Conservation (phyloP, 2,113 vertebrate species). For the Lethenteron reissneri region DNA sequence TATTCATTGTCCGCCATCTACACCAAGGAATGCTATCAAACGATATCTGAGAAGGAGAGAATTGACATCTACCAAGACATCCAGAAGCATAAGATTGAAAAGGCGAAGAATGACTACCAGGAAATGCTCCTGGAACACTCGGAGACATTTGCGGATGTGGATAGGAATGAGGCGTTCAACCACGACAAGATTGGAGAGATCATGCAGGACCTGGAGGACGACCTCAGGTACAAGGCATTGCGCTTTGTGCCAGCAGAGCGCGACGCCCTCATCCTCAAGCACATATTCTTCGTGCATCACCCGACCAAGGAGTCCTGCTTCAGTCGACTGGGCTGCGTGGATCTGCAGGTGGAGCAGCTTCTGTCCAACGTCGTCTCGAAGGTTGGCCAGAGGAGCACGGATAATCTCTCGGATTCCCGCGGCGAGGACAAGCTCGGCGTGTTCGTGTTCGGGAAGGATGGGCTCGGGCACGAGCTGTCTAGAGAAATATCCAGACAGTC, state of each 20-base stretch:
- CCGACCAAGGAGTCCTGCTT: conserved; percentile 89
- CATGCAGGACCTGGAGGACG: conserved; percentile 69
- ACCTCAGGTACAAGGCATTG: conserved; percentile 69
- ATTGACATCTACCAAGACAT: conserved; percentile 74
- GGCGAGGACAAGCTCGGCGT: conserved; percentile 59
- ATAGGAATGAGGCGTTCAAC: conserved; percentile 83
- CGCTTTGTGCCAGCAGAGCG: conserved; percentile 84
- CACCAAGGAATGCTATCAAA: conserved; percentile 77
- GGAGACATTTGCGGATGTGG: conserved; percentile 85
- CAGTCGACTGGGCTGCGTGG: conserved; percentile 47
- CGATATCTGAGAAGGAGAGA: conserved; percentile 68
- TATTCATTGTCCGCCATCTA: conserved; percentile 38
- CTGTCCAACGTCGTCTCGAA: conserved; percentile 36
- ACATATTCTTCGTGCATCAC: conserved; percentile 94
- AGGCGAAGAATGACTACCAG: conserved; percentile 87
- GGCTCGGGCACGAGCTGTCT: conserved; percentile 62
- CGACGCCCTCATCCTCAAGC: conserved; percentile 81
- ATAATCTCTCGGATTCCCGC: conserved; percentile 27
- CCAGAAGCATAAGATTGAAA: conserved; percentile 80
- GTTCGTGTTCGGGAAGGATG: conserved; percentile 79
- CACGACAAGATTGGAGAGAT: conserved; percentile 98
- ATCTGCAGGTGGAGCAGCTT: conserved; percentile 66
- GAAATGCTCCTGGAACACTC: conserved; percentile 85
- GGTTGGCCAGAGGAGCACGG: conserved; percentile 42
- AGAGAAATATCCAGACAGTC: conserved; percentile 45